Percentiles rank a stretch among this genome's conserved stretches.
Evolutionary conservation across 1,140 invertebrate species (phyloP).

Genomic region (Rhagoletis zephyria): DNA sequence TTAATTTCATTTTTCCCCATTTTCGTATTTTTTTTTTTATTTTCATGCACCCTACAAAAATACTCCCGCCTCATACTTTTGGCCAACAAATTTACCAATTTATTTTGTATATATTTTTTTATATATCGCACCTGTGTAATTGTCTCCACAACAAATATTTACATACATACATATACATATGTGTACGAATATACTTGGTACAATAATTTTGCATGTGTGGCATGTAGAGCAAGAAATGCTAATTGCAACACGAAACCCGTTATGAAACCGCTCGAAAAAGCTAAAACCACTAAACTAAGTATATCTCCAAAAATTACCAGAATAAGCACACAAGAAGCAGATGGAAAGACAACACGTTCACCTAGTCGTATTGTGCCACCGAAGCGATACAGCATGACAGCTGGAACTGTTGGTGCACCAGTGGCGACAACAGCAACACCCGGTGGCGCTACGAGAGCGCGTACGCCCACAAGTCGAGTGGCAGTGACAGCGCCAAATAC

Average conservation of each 20-base stretch:
- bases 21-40: background rate
- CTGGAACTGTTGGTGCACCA: constrained; percentile 16
- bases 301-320: constrained; percentile 67
- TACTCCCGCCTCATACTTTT: background rate
- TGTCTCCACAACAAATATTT: background rate
- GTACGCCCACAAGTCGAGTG: constrained; percentile 66
- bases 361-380: constrained; percentile 71
- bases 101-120: constrained; percentile 27
- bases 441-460: constrained; percentile 57
- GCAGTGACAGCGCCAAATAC: constrained; percentile 68
- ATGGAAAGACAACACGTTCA: constrained; percentile 64
- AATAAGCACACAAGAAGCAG: constrained; percentile 64
- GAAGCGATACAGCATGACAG: constrained; percentile 69
- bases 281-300: constrained; percentile 55
- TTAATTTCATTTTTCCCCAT: background rate
- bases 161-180: background rate
- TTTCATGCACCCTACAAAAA: constrained; percentile 29
- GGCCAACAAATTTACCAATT: constrained; percentile 5
- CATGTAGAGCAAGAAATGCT: constrained; percentile 62
- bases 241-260: constrained; percentile 57
- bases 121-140: constrained; percentile 5
- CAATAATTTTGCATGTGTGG: constrained; percentile 37
- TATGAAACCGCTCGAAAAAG: background rate
- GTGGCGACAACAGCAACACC: constrained; percentile 56
- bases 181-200: background rate